A percentile compares a stretch with the other conserved stretches of the same genome.
Conservation (phyloP, 1,140 invertebrate genomes). For the Apis laboriosa region DNA sequence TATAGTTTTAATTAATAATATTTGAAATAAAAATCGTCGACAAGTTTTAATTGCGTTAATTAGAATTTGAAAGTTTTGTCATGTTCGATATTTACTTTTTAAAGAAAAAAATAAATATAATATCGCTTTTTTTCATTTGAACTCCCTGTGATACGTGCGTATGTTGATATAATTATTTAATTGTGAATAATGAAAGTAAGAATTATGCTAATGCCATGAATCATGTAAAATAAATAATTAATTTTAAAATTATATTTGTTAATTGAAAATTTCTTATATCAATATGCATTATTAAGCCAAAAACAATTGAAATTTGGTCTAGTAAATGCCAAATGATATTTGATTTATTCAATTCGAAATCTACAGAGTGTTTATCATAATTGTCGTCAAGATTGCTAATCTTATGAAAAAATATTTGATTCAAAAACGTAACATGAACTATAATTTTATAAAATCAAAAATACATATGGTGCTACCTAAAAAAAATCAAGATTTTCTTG, state of each 20-base stretch:
- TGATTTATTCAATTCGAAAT: conserved; percentile 52
- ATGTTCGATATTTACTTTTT: conserved; percentile 11
- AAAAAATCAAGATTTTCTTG: no score
- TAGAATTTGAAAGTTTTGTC: background rate
- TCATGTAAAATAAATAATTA: conserved; percentile 12
- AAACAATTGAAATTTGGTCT: conserved; percentile 38
- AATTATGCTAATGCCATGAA: conserved; percentile 17
- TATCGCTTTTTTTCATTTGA: conserved; percentile 19
- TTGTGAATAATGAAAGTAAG: conserved; percentile 46
- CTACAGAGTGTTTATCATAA: background rate
- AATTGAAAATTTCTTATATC: conserved; percentile 35
- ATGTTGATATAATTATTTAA: conserved; percentile 46
- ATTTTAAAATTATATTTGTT: conserved; percentile 8
- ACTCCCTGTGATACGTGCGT: conserved; percentile 56
- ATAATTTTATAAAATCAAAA: no score
- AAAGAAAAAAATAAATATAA: background rate
- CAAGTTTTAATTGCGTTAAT: background rate
- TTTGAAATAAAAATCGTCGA: background rate
- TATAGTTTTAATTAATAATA: background rate
- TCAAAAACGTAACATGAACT: no score
- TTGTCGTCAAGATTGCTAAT: no score
- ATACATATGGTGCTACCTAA: no score
- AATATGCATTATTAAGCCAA: conserved; percentile 15
- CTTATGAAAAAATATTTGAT: no score
- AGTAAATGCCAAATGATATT: conserved; percentile 49